A percentile compares a stretch with the other conserved stretches of the same genome.
Evolutionary conservation across 92 coral and sea anemone species (phyloP).

Genomic region (Siderastrea radians): DNA sequence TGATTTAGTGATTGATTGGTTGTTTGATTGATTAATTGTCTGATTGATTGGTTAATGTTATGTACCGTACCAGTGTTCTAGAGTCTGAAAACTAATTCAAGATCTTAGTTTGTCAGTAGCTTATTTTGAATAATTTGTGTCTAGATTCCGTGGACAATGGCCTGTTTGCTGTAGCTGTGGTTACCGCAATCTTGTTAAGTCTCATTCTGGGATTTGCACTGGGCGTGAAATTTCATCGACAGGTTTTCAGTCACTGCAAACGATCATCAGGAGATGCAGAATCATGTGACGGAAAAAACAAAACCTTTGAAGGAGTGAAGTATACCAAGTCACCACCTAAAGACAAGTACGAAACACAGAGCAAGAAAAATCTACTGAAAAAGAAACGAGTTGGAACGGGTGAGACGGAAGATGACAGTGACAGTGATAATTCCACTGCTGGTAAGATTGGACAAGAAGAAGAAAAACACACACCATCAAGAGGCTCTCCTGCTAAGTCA

Average conservation of each 20-base stretch:
- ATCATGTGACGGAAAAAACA: conserved; percentile 53
- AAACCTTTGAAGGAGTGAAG: conserved; percentile 53
- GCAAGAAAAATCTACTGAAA: conserved; percentile 55
- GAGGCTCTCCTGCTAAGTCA: conserved; percentile 12
- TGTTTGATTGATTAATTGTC: no score
- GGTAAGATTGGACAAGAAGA: conserved; percentile 52
- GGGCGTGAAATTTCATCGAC: conserved; percentile 78
- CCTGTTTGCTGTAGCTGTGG: conserved; percentile 75
- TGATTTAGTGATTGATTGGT: no score
- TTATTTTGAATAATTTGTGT: not conserved
- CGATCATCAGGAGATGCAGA: conserved; percentile 45
- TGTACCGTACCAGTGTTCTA: not conserved
- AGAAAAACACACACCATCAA: not conserved
- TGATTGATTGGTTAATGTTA: not conserved
- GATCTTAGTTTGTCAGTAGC: not conserved
- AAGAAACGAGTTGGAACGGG: conserved; percentile 46
- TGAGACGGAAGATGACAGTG: conserved; percentile 27
- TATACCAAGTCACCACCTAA: conserved; percentile 83
- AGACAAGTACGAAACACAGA: conserved; percentile 45
- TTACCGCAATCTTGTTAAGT: conserved; percentile 72
- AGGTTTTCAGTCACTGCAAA: conserved; percentile 48
- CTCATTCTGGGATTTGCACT: conserved; percentile 71
- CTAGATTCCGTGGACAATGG: conserved; percentile 60
- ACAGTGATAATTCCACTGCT: conserved; percentile 77
- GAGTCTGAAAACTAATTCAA: not conserved